Conservation (phyloP, 2,888 invertebrate species). For the Torymus texanus region DNA sequence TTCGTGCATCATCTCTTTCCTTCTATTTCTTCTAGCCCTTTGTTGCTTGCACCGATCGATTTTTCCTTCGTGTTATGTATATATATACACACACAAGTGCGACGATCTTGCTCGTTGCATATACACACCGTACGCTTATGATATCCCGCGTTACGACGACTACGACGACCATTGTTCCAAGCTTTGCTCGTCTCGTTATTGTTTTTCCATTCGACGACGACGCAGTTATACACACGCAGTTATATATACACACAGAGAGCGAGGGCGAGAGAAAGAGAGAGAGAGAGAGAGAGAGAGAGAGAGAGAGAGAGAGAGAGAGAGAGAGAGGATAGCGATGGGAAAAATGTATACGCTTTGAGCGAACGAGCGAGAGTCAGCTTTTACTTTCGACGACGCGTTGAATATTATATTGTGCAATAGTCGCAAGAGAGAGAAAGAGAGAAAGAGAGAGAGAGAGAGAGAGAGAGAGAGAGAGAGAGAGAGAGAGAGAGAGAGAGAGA, state of each 20-base stretch:
- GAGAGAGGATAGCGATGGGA: constrained; percentile 52
- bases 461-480: no score
- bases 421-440: neutral
- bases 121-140: constrained; percentile 63
- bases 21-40: constrained; percentile 19
- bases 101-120: neutral
- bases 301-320: constrained; percentile 33
- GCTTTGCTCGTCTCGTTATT: constrained; percentile 54
- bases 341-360: constrained; percentile 38
- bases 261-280: constrained; percentile 45
- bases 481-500: no score
- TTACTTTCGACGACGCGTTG: constrained; percentile 40
- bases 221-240: no score
- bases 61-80: constrained; percentile 10
- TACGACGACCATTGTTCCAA: constrained; percentile 66
- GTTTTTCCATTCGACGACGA: constrained; percentile 5
- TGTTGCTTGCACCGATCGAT: neutral
- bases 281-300: no score
- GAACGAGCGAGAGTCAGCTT: constrained; percentile 8
- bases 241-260: constrained; percentile 7
- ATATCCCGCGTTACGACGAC: constrained; percentile 54
- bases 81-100: constrained; percentile 57
- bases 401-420: constrained; percentile 51
- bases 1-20: constrained; percentile 17
- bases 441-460: no score